Percentiles rank a stretch among this genome's conserved stretches.
Conservation (phyloP, 2,797 vertebrate genomes). For the Dryobates pubescens region DNA sequence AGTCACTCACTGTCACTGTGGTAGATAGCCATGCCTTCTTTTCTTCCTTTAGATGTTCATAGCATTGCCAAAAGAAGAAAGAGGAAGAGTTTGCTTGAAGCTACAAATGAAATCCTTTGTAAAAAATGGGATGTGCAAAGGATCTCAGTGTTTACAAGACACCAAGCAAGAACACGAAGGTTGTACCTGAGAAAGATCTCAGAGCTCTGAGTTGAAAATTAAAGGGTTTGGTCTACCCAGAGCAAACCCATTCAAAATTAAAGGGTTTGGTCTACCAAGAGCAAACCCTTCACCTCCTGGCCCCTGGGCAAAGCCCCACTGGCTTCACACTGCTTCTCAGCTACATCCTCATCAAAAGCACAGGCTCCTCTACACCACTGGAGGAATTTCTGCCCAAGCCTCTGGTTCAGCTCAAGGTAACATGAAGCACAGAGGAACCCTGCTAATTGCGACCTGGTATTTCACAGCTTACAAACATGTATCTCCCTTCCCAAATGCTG, state of each 20-base stretch:
- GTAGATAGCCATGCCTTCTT: background rate
- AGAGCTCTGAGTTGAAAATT: background rate
- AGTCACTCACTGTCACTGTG: background rate
- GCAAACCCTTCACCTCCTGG: background rate
- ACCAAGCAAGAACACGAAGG: background rate
- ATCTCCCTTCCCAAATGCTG: background rate
- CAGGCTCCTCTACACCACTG: background rate
- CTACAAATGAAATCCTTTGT: background rate
- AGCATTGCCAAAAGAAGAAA: background rate
- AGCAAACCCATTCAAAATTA: background rate
- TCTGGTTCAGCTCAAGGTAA: background rate
- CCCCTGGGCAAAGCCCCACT: background rate
- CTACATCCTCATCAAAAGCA: background rate
- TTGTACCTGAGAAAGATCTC: background rate
- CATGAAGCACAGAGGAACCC: background rate
- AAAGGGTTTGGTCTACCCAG: background rate
- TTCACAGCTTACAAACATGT: rapidly evolving
- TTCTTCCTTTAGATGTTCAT: background rate
- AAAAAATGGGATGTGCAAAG: background rate
- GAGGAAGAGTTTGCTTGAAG: background rate
- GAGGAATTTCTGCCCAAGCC: background rate
- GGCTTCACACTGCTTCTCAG: background rate
- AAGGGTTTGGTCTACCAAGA: background rate
- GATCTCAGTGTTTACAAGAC: background rate
- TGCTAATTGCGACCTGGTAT: background rate